Evolutionary conservation across 1,140 invertebrate genomes (phyloP).

Genomic region (Ptiloglossa arizonensis): DNA sequence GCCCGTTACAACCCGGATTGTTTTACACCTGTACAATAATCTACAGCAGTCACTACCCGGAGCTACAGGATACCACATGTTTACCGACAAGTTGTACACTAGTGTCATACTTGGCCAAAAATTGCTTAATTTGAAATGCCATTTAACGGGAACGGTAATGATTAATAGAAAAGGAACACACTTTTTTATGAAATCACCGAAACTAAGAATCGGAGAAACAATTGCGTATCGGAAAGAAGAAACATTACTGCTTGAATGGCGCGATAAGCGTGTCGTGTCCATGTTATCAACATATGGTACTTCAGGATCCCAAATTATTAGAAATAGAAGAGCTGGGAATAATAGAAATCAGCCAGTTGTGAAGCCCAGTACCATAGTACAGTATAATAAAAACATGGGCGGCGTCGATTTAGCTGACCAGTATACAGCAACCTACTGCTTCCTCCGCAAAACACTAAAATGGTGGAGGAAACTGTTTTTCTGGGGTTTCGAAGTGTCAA

Average conservation of each 20-base stretch:
- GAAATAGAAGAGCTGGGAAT: slow-evolving; percentile 36
- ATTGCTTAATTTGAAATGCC: slow-evolving; percentile 33
- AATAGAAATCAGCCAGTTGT: slow-evolving; percentile 24
- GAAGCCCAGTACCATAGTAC: slow-evolving; percentile 50
- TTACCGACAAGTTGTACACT: slow-evolving; percentile 51
- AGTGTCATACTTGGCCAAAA: slow-evolving; percentile 38
- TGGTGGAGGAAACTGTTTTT: slow-evolving; percentile 59
- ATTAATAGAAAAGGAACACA: slow-evolving; percentile 52
- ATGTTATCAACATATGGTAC: slow-evolving; percentile 40
- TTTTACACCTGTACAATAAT: slow-evolving; percentile 57
- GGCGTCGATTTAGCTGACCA: slow-evolving; percentile 64
- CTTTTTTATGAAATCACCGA: slow-evolving; percentile 45
- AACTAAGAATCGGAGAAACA: slow-evolving; percentile 26
- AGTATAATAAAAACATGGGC: slow-evolving; percentile 55
- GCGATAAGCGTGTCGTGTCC: slow-evolving; percentile 51
- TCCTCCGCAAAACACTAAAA: slow-evolving; percentile 65
- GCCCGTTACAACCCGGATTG: slow-evolving; percentile 26
- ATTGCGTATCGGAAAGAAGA: slow-evolving; percentile 36
- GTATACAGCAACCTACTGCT: slow-evolving; percentile 49
- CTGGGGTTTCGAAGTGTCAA: slow-evolving; percentile 37
- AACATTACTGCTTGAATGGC: slow-evolving; percentile 45
- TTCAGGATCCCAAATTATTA: slow-evolving; percentile 28
- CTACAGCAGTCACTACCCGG: slow-evolving; percentile 42
- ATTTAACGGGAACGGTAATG: slow-evolving; percentile 44
- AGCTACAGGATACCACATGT: slow-evolving; percentile 53